phyloP scores from a whole-genome alignment of 2,113 vertebrate species.

The Brachypteracias leptosomus region DNA sequence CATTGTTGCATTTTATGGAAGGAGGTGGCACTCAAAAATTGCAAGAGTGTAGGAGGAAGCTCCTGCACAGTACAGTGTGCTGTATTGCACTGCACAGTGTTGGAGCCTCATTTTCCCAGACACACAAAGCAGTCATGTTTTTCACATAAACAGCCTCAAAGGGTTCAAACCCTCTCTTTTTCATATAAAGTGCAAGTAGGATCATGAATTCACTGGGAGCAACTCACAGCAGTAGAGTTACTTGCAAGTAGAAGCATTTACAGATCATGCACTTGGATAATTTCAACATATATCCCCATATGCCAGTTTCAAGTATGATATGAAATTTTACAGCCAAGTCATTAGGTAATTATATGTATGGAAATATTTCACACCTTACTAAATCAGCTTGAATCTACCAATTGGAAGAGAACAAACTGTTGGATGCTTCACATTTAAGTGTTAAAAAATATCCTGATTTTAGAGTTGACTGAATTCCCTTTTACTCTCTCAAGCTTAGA shows the following conservation, averaged over 20 bases:
- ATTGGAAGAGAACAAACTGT: not conserved
- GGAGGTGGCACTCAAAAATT: not conserved
- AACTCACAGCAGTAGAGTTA: not conserved
- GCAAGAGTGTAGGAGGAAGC: not conserved
- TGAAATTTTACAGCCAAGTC: constrained; percentile 31
- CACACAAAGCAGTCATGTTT: not conserved
- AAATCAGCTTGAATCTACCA: not conserved
- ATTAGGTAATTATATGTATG: constrained; percentile 21
- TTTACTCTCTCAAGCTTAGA: not conserved
- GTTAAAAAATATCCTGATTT: constrained; percentile 3
- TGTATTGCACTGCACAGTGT: not conserved
- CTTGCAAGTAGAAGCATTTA: not conserved
- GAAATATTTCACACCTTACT: not conserved
- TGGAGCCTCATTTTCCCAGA: not conserved
- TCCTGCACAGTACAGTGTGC: no score
- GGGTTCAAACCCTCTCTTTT: not conserved
- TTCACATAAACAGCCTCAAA: not conserved
- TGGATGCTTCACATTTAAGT: not conserved
- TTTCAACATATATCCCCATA: not conserved
- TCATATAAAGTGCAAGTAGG: not conserved
- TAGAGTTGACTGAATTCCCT: not conserved
- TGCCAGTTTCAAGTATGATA: not conserved
- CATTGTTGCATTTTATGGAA: not conserved
- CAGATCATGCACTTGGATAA: not conserved
- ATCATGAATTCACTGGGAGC: not conserved